Conservation (phyloP, 2,888 invertebrate species). For the Idaea biselata region DNA sequence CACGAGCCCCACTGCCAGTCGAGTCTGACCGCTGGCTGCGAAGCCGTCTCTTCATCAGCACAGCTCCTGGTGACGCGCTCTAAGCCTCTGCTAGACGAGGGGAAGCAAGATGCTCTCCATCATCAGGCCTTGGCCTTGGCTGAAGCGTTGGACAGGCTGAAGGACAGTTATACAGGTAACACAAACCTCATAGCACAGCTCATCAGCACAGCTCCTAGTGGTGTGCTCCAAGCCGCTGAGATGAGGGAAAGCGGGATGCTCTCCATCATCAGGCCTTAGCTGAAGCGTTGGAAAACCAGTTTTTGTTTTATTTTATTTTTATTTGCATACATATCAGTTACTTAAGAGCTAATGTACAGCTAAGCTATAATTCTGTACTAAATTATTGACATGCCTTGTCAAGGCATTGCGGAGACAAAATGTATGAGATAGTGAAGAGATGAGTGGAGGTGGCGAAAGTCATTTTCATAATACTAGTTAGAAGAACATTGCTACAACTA, state of each 20-base stretch:
- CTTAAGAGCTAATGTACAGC: too few relatives aligned
- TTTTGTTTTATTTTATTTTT: too few relatives aligned
- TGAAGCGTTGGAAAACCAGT: slow-evolving; percentile 44
- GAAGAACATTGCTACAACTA: slow-evolving; percentile 11
- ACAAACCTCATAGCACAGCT: slow-evolving; percentile 12
- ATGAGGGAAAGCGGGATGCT: slow-evolving; percentile 27
- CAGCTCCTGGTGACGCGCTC: slow-evolving; percentile 45
- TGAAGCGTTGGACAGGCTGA: slow-evolving; percentile 52
- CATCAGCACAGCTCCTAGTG: slow-evolving; percentile 43
- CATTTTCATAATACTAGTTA: slow-evolving; percentile 12
- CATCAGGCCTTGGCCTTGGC: slow-evolving; percentile 40
- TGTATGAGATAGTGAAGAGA: too few relatives aligned
- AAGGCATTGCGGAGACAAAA: too few relatives aligned
- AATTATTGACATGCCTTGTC: too few relatives aligned
- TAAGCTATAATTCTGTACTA: too few relatives aligned
- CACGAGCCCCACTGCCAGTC: slow-evolving; percentile 64
- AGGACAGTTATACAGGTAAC: slow-evolving; percentile 35
- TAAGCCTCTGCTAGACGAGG: slow-evolving; percentile 34
- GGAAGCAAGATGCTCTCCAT: slow-evolving; percentile 31
- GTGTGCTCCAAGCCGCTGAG: slow-evolving; percentile 38
- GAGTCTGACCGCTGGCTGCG: slow-evolving; percentile 53
- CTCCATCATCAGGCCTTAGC: slow-evolving; percentile 41
- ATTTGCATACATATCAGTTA: too few relatives aligned
- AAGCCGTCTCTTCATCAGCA: slow-evolving; percentile 41
- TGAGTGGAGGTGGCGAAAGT: too few relatives aligned